These are phyloP conservation scores for Gymnothorax reevesii DNA, from an alignment of 2,797 vertebrate genomes.

Conservation along the genomic window DNA sequence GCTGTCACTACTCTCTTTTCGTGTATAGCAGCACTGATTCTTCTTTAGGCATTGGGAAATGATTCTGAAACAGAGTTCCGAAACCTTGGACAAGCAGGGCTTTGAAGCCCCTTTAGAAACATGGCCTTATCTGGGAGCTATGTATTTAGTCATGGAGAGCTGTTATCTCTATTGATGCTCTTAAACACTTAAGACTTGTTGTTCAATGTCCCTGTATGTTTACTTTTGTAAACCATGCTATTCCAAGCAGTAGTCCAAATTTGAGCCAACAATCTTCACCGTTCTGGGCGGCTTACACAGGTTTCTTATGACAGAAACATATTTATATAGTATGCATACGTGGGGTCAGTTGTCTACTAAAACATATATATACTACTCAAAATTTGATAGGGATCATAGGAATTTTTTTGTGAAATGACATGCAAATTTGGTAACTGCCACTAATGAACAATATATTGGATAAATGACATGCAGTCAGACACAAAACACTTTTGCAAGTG, in stretches of 20 bases:
- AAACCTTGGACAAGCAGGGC: neutral
- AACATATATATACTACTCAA: too few species aligned
- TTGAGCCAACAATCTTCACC: neutral
- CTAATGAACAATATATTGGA: too few species aligned
- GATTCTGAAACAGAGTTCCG: neutral
- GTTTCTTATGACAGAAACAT: neutral
- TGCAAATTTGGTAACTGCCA: too few species aligned
- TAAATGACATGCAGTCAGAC: too few species aligned
- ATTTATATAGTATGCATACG: conserved; percentile 3
- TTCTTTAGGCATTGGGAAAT: neutral
- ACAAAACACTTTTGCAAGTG: too few species aligned
- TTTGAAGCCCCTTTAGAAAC: neutral
- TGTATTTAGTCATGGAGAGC: neutral
- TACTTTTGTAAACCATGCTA: neutral
- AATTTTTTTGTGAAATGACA: too few species aligned
- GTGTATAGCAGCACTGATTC: neutral
- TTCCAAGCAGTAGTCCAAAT: neutral
- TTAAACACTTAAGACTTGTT: neutral
- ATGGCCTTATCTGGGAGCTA: neutral
- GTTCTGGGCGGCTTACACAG: neutral
- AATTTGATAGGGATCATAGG: too few species aligned
- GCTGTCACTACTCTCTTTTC: neutral
- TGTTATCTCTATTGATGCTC: neutral
- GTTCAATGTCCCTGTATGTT: neutral
- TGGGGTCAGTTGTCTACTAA: neutral